Conservation (phyloP, 2,113 vertebrate species). For the Albula glossodonta region DNA sequence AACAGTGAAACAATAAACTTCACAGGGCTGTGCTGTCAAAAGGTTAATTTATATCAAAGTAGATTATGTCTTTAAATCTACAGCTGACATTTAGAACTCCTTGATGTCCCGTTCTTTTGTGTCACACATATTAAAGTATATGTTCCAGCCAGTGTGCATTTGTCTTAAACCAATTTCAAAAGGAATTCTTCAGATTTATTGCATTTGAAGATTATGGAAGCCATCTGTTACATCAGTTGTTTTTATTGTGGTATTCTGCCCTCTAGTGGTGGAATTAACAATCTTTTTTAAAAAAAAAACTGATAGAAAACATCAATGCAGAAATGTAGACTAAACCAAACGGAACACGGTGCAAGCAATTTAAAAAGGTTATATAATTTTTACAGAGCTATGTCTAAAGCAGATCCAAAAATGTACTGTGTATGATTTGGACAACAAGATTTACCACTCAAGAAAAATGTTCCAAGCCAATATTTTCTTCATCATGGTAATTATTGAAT, state of each 20-base stretch:
- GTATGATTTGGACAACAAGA: neutral
- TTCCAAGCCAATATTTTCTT: neutral
- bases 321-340: neutral
- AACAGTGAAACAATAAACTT: neutral
- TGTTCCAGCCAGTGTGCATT: neutral
- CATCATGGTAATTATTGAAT: neutral
- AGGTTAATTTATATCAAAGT: neutral
- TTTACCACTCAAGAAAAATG: neutral
- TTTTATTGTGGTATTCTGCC: slow-evolving; percentile 19
- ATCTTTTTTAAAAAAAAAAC: neutral
- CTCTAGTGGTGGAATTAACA: slow-evolving; percentile 4
- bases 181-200: neutral
- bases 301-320: neutral
- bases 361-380: neutral
- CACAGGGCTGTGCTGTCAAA: neutral
- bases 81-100: neutral
- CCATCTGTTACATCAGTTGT: neutral
- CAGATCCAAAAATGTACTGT: neutral
- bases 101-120: neutral
- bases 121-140: neutral
- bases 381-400: neutral
- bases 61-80: neutral
- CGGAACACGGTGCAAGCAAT: neutral
- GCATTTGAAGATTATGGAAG: neutral
- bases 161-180: neutral